These are phyloP conservation scores for Pseudoatta argentina DNA, from an alignment of 1,140 invertebrate species.

Conservation along the genomic window DNA sequence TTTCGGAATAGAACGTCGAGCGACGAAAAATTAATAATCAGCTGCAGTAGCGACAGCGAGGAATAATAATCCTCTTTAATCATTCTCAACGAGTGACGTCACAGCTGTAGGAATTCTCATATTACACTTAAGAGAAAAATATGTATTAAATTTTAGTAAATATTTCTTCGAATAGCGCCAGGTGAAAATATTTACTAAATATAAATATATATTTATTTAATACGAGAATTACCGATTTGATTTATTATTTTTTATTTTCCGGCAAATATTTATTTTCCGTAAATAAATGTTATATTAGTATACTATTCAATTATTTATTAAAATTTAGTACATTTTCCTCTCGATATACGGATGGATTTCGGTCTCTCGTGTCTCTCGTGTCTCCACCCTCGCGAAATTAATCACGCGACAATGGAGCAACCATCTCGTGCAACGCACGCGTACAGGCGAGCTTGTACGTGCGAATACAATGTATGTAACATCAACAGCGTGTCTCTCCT, in stretches of 20 bases:
- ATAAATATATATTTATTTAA: too few relatives aligned
- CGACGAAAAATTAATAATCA: not conserved
- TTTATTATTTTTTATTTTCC: too few relatives aligned
- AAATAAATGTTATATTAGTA: too few relatives aligned
- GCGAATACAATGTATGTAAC: constrained; percentile 58
- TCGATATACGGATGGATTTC: not conserved
- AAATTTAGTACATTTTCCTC: too few relatives aligned
- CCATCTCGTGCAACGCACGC: constrained; percentile 54
- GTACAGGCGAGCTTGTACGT: constrained; percentile 64
- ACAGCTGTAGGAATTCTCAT: not conserved
- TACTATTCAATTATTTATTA: too few relatives aligned
- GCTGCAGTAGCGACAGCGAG: not conserved
- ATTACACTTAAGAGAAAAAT: not conserved
- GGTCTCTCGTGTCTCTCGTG: not conserved
- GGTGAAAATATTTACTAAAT: too few relatives aligned
- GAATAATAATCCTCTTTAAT: constrained; percentile 2
- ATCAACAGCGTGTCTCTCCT: constrained; percentile 70
- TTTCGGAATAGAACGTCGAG: constrained; percentile 16
- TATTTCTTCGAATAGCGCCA: too few relatives aligned
- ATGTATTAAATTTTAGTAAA: too few relatives aligned
- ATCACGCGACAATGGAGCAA: constrained; percentile 60
- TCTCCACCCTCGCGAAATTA: constrained; percentile 64
- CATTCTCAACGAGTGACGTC: constrained; percentile 4
- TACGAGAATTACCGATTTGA: too few relatives aligned
- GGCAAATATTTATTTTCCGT: too few relatives aligned